Evolutionary conservation across 2,888 invertebrate species (phyloP).

Genomic region (Encarsia formosa): DNA sequence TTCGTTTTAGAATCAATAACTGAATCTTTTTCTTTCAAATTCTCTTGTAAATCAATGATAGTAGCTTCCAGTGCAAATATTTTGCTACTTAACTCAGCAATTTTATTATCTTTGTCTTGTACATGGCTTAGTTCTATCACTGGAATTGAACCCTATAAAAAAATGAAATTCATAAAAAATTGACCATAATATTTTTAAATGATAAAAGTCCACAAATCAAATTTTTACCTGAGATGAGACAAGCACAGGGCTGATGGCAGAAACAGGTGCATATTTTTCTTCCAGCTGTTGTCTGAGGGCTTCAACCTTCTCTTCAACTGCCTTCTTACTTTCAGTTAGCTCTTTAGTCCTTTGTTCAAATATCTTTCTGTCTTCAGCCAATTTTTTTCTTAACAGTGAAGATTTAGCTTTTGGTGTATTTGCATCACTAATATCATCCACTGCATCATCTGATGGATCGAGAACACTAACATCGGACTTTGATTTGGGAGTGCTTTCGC

Average conservation of each 20-base stretch:
- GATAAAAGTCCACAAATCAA: background rate
- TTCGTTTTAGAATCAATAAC: conserved; percentile 77
- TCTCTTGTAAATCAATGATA: conserved; percentile 78
- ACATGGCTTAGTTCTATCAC: conserved; percentile 48
- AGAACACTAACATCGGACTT: conserved; percentile 29
- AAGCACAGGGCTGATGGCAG: conserved; percentile 38
- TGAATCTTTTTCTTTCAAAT: conserved; percentile 76
- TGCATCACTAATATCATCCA: conserved; percentile 43
- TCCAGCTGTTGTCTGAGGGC: conserved; percentile 53
- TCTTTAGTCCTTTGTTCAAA: conserved; percentile 49
- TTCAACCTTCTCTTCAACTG: conserved; percentile 51
- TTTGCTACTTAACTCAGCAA: conserved; percentile 64
- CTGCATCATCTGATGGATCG: conserved; percentile 32
- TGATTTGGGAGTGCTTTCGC: conserved; percentile 34
- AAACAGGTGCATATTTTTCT: conserved; percentile 45
- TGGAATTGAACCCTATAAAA: conserved; percentile 31
- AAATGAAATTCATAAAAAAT: conserved; percentile 2
- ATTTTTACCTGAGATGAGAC: conserved; percentile 39
- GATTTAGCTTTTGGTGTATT: conserved; percentile 47
- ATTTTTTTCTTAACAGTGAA: conserved; percentile 45
- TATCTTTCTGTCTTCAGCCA: conserved; percentile 49
- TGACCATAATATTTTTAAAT: background rate
- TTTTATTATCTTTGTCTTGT: conserved; percentile 61
- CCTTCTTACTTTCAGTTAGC: conserved; percentile 47
- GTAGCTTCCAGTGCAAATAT: conserved; percentile 72